Evolutionary conservation across 2,113 vertebrate genomes (phyloP), one percentile per base, ranked within the genome.

Genomic region (Diphyllodes magnificus): DNA sequence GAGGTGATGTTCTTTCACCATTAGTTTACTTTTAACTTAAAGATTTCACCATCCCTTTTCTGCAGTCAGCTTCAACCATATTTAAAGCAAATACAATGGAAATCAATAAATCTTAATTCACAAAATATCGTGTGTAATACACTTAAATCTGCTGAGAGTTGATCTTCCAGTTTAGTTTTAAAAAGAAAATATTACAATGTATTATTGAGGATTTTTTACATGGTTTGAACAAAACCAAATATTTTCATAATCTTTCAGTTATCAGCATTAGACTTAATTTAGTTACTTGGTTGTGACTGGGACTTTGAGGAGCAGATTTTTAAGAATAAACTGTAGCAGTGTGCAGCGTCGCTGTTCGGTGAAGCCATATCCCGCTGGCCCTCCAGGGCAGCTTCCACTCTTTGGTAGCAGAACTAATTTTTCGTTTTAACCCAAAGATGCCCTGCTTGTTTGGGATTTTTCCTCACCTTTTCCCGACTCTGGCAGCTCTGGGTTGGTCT

Each of bases 1-100:
- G 98, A 98, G 98, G 98, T 98, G 98, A 98, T 97, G 98, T 97
- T 97, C 97, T 98, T 97, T 98, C 97, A 97, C 97, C 98, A 96
- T 97, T 98, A 98, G 98, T 98, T 98, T 98, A 97, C 98, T 98
- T 98, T 97, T 98, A 98, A 98, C 97, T 98, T 98, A 98, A 98
- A 96, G 95, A 97, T 96, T 96, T 97, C 98, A 97, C 75, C 95
- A 95, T 97, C 97, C 97, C 88, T 96, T 97, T 96, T 97, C 97
- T 97, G 98, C 97, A 98, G 97, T 97, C 97, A 97, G 97, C 98
- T 97, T 98, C 97, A 92, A 97, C 97, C 97, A 92, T 98, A 98
- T 98, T 98, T 98, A 97, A 98, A 98, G 97, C 97, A 95, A 97
- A 86, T 97, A 95, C 86, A 53, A 88, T 97, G 97, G 96, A 98